Evolutionary conservation across 53 echinoderm and acorn worm species (phyloP).

Genomic region (Temnopleurus reevesii): DNA sequence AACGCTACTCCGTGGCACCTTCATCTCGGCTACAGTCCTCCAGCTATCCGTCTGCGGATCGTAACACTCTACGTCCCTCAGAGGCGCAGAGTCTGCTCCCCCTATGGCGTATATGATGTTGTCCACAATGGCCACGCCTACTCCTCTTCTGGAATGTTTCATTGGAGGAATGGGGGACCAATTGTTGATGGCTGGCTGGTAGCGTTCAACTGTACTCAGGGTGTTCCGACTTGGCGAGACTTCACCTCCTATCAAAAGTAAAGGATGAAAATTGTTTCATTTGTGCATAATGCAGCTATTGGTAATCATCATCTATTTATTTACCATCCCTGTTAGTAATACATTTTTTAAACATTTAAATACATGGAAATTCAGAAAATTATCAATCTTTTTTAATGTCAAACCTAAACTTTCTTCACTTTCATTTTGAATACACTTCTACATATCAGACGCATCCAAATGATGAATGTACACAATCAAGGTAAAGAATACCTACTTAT

Average conservation of each 20-base stretch:
- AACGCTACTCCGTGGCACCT: conserved; percentile 88
- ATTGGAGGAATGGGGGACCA: conserved; percentile 88
- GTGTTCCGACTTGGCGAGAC: conserved; percentile 77
- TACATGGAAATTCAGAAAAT: neutral
- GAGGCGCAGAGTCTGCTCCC: conserved; percentile 75
- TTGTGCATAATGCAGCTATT: no score
- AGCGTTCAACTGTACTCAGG: conserved; percentile 72
- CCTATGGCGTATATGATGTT: conserved; percentile 89
- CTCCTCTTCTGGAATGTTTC: conserved; percentile 78
- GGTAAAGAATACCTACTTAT: no score
- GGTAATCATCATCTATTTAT: no score
- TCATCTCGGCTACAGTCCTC: conserved; percentile 81
- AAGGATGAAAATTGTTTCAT: no score
- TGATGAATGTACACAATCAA: no score
- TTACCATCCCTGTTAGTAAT: no score
- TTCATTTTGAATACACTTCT: no score
- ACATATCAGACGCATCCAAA: no score
- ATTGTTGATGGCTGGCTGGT: conserved; percentile 84
- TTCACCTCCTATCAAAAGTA: conserved; percentile 80
- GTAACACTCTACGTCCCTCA: conserved; percentile 86
- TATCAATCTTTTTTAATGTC: no score
- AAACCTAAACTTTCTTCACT: no score
- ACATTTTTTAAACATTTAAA: neutral
- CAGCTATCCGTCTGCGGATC: conserved; percentile 79
- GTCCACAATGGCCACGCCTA: conserved; percentile 81